Percentiles rank a stretch among this genome's conserved stretches.
These are phyloP conservation scores for Holocentrus rufus DNA, from an alignment of 2,797 vertebrate genomes.

Conservation along the genomic window DNA sequence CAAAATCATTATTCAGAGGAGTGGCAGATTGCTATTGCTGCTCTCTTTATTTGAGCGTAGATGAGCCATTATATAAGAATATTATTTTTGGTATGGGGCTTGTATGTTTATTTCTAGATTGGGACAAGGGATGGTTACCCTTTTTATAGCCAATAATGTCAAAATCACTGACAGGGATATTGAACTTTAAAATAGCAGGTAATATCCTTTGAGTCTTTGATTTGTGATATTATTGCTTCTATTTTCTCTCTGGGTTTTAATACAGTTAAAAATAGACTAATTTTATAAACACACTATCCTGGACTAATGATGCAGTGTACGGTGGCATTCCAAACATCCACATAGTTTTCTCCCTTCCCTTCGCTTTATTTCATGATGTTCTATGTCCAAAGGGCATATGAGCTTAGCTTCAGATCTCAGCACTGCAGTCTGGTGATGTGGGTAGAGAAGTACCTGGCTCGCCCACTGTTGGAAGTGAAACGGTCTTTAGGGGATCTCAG, in stretches of 20 bases:
- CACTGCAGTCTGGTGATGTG: conserved; percentile 67
- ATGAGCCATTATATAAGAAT: conserved; percentile 57
- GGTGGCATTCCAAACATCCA: conserved; percentile 65
- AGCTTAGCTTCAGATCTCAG: conserved; percentile 72
- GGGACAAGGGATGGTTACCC: neutral
- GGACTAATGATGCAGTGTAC: conserved; percentile 63
- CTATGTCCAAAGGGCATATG: conserved; percentile 70
- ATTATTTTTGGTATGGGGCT: conserved; percentile 54
- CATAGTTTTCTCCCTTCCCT: conserved; percentile 40
- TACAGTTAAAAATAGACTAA: conserved; percentile 69
- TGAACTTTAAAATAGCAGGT: conserved; percentile 46
- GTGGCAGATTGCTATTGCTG: conserved; percentile 47
- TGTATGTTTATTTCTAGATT: conserved; percentile 3
- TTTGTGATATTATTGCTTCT: conserved; percentile 58
- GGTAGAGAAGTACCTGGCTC: conserved; percentile 68
- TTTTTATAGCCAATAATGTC: conserved; percentile 48
- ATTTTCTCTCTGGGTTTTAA: conserved; percentile 53
- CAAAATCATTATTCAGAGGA: conserved; percentile 53
- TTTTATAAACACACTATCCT: conserved; percentile 52
- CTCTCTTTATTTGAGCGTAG: conserved; percentile 44
- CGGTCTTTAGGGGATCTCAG: conserved; percentile 74
- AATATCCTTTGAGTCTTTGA: conserved; percentile 56
- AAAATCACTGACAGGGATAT: conserved; percentile 52
- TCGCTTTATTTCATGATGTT: conserved; percentile 65
- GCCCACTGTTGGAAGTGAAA: conserved; percentile 69